phyloP scores from a whole-genome alignment of 2,888 invertebrate species.

The Philhelius pedissequus region DNA sequence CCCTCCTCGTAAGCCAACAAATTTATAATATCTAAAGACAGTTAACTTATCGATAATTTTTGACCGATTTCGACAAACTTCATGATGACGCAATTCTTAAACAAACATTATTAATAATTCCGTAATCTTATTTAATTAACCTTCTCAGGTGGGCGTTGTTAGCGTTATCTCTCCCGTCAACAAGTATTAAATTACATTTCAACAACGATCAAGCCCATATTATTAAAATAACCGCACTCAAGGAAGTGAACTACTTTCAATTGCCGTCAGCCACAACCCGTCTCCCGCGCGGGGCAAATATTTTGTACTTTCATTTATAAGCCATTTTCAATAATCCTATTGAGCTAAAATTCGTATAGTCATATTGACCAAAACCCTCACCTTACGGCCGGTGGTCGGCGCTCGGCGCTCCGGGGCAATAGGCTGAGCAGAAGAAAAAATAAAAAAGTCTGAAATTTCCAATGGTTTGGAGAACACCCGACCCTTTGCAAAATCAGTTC shows the following conservation, averaged over 20 bases:
- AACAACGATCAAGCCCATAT: conserved; percentile 12
- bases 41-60: too few species aligned
- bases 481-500: conserved; percentile 38
- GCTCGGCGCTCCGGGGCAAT: not conserved
- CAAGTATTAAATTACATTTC: conserved; percentile 32
- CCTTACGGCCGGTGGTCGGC: conserved; percentile 1
- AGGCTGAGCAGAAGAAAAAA: not conserved
- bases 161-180: conserved; percentile 16
- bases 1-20: too few species aligned
- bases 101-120: not conserved
- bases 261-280: not conserved
- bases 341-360: not conserved
- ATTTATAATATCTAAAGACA: too few species aligned
- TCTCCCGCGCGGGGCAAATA: not conserved
- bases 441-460: not conserved
- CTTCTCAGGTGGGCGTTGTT: conserved; percentile 41
- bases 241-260: conserved; percentile 51
- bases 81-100: not conserved
- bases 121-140: not conserved
- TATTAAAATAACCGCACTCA: conserved; percentile 34
- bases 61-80: not conserved
- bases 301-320: conserved; percentile 45
- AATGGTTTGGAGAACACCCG: not conserved
- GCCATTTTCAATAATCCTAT: conserved; percentile 11
- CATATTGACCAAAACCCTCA: conserved; percentile 18